Conservation (phyloP, 64 coral and sea anemone species). For the Porites lutea region DNA sequence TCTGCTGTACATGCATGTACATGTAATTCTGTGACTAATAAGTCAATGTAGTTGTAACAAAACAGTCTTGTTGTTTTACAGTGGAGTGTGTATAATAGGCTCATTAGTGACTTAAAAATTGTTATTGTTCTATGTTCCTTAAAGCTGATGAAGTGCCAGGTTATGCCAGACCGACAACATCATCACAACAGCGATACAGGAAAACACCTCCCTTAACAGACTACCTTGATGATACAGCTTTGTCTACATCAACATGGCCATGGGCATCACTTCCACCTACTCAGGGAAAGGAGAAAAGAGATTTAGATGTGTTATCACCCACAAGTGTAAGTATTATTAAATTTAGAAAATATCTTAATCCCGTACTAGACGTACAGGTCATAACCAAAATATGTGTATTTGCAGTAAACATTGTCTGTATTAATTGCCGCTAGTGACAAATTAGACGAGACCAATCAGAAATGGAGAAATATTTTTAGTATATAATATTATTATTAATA, state of each 20-base stretch:
- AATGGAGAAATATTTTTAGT: too few species aligned
- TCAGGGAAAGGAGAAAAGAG: slow-evolving; percentile 59
- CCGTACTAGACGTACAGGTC: too few species aligned
- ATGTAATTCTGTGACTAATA: too few species aligned
- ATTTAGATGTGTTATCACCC: slow-evolving; percentile 36
- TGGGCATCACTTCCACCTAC: slow-evolving; percentile 68
- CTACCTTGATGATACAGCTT: slow-evolving; percentile 66
- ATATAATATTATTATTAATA: neutral
- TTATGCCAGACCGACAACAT: slow-evolving; percentile 88
- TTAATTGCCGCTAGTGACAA: too few species aligned
- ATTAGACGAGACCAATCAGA: too few species aligned
- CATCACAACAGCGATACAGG: slow-evolving; percentile 85
- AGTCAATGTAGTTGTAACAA: too few species aligned
- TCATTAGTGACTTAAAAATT: neutral
- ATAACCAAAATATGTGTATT: too few species aligned
- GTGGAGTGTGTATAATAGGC: neutral
- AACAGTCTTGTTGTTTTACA: too few species aligned
- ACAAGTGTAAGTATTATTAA: slow-evolving; percentile 55
- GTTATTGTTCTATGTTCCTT: neutral
- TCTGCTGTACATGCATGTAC: too few species aligned
- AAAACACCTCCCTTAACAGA: slow-evolving; percentile 90
- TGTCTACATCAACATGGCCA: slow-evolving; percentile 66
- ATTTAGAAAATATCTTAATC: too few species aligned
- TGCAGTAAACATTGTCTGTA: too few species aligned
- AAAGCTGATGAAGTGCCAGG: slow-evolving; percentile 81